Evolutionary conservation across 2,888 invertebrate species (phyloP).

Genomic region (Ypsolopha scabrella): DNA sequence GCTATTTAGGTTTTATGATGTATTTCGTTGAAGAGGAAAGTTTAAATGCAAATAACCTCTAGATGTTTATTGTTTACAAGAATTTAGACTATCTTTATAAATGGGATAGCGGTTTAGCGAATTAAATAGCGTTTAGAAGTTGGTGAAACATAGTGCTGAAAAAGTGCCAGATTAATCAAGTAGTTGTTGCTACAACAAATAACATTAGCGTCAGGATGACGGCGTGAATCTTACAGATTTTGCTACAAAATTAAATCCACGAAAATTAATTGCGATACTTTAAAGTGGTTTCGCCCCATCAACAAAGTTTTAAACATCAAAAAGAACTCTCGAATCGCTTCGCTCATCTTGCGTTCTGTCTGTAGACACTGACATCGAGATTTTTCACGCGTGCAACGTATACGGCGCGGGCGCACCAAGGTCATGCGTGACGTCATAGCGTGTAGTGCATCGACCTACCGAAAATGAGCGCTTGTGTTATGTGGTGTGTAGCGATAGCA

Average conservation of each 20-base stretch:
- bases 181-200: too few species aligned
- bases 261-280: background rate
- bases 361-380: constrained; percentile 18
- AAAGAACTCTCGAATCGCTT: background rate
- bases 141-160: too few species aligned
- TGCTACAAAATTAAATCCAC: background rate
- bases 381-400: constrained; percentile 39
- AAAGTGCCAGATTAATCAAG: too few species aligned
- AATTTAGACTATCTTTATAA: too few species aligned
- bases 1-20: background rate
- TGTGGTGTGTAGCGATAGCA: constrained; percentile 5
- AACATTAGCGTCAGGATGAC: too few species aligned
- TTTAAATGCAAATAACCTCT: too few species aligned
- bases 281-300: background rate
- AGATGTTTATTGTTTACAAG: too few species aligned
- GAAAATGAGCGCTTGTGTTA: constrained; percentile 23
- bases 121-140: too few species aligned
- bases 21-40: too few species aligned
- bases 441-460: constrained; percentile 57
- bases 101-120: too few species aligned
- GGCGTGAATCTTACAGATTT: background rate
- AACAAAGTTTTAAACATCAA: background rate
- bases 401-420: constrained; percentile 50
- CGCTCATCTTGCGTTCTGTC: constrained; percentile 15
- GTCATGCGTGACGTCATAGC: constrained; percentile 62